Evolutionary conservation across 1,140 invertebrate species (phyloP).

Genomic region (Pristionchus pacificus): DNA sequence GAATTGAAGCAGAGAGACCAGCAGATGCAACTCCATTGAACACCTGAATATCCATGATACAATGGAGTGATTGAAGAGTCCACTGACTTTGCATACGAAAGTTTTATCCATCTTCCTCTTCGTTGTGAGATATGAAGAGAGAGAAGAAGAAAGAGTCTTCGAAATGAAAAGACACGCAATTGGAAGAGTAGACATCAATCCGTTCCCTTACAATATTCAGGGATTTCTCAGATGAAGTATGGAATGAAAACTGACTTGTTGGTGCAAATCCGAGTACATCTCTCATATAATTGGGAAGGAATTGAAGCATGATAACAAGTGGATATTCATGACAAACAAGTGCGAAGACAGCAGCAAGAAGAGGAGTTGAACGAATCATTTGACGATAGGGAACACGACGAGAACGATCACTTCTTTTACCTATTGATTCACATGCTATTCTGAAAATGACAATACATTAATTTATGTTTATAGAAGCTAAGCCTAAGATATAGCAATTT

Average conservation of each 20-base stretch:
- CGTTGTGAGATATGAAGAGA: slow-evolving; percentile 49
- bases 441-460: slow-evolving; percentile 29
- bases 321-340: slow-evolving; percentile 55
- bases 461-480: not conserved
- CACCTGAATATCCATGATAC: slow-evolving; percentile 23
- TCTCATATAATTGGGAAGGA: slow-evolving; percentile 56
- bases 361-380: slow-evolving; percentile 41
- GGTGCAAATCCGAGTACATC: slow-evolving; percentile 56
- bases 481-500: not conserved
- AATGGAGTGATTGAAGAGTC: not conserved
- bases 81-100: slow-evolving; percentile 47
- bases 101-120: slow-evolving; percentile 40
- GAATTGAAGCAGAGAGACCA: slow-evolving; percentile 48
- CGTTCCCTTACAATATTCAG: slow-evolving; percentile 35
- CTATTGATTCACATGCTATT: slow-evolving; percentile 55
- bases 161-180: slow-evolving; percentile 53
- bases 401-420: slow-evolving; percentile 47
- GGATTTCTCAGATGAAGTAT: not conserved
- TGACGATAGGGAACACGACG: slow-evolving; percentile 41
- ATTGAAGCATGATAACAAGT: slow-evolving; percentile 56
- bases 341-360: slow-evolving; percentile 51
- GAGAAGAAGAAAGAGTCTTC: slow-evolving; percentile 47
- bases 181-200: slow-evolving; percentile 50
- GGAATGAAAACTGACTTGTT: slow-evolving; percentile 35
- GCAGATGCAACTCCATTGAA: slow-evolving; percentile 51